Evolutionary conservation across 1,140 invertebrate genomes (phyloP).

Genomic region (Polypedilum vanderplanki): DNA sequence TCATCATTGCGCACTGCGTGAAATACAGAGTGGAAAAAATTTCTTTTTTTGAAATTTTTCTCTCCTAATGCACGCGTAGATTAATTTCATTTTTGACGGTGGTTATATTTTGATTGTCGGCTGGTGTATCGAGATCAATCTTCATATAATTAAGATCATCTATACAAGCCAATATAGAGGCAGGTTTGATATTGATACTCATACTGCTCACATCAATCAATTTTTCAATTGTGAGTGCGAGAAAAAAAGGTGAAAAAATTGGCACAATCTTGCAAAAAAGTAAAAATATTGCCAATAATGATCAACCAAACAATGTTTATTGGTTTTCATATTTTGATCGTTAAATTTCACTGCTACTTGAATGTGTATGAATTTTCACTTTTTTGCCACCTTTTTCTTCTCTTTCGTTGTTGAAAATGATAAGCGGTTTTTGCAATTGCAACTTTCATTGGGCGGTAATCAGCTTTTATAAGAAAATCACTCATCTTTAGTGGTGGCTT

Average conservation of each 20-base stretch:
- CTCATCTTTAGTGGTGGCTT: no score
- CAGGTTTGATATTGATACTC: not conserved
- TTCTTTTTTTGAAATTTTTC: not conserved
- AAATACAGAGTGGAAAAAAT: not conserved
- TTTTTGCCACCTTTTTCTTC: no score
- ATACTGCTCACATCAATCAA: not conserved
- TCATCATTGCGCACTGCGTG: not conserved
- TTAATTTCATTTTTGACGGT: not conserved
- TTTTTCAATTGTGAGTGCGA: not conserved
- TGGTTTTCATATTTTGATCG: not conserved
- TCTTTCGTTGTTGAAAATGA: no score
- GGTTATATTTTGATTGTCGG: not conserved
- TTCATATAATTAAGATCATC: conserved; percentile 9
- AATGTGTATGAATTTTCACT: no score
- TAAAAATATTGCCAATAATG: not conserved
- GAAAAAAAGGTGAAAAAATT: not conserved
- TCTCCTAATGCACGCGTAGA: not conserved
- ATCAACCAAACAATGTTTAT: not conserved
- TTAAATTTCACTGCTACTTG: no score
- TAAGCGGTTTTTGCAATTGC: no score
- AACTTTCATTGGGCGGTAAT: no score
- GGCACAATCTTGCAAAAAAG: not conserved
- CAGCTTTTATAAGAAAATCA: no score
- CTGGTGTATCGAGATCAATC: not conserved
- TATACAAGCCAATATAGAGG: not conserved